Percentiles rank a stretch among this genome's conserved stretches.
These are phyloP conservation scores for Gobio gobio DNA, from an alignment of 2,113 vertebrate species.

Conservation along the genomic window DNA sequence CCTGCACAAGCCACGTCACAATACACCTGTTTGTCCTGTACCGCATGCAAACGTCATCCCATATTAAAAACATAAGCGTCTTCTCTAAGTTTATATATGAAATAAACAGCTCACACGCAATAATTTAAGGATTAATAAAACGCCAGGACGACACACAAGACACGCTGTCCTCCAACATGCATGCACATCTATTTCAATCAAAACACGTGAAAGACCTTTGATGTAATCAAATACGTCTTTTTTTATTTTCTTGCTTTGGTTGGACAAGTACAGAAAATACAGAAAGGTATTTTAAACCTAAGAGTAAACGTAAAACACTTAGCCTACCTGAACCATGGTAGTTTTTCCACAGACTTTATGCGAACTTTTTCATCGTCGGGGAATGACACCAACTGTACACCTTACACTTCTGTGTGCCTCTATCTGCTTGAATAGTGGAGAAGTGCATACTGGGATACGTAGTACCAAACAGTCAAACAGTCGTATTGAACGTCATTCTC, in stretches of 20 bases:
- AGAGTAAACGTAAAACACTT: neutral
- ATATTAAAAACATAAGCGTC: neutral
- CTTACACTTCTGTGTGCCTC: conserved; percentile 47
- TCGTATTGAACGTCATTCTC: conserved; percentile 22
- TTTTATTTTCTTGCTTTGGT: neutral
- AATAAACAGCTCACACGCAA: neutral
- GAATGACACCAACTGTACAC: conserved; percentile 48
- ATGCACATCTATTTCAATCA: neutral
- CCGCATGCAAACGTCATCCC: neutral
- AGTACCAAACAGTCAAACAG: conserved; percentile 56
- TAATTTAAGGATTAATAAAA: neutral
- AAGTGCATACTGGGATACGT: conserved; percentile 68
- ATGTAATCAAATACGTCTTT: neutral
- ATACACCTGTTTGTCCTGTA: conserved; percentile 37
- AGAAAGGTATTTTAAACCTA: neutral
- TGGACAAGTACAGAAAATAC: neutral
- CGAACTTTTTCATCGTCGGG: conserved; percentile 36
- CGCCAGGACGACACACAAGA: neutral
- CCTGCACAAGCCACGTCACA: conserved; percentile 23
- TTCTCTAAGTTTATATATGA: neutral
- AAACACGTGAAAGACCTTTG: neutral
- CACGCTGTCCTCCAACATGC: neutral
- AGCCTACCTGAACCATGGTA: conserved; percentile 35
- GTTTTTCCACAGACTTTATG: neutral
- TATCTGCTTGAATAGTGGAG: conserved; percentile 43